Percentiles rank a stretch among this genome's conserved stretches.
Evolutionary conservation across 2,113 vertebrate species (phyloP).

Genomic region (Oncorhynchus gorbuscha): DNA sequence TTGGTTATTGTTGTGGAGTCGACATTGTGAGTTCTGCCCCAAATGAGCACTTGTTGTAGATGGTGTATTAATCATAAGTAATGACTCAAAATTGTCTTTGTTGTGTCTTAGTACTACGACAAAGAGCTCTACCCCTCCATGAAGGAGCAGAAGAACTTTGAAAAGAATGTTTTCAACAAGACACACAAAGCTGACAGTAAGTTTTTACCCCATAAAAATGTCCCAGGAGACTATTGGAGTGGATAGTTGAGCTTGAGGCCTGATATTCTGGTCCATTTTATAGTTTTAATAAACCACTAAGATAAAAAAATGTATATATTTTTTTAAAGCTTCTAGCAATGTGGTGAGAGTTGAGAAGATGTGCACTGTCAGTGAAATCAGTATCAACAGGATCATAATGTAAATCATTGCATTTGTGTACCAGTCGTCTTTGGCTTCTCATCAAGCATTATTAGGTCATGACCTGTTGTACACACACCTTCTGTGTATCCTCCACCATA

Average conservation of each 20-base stretch:
- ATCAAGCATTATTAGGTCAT: not conserved
- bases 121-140: conserved; percentile 75
- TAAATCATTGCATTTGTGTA: not conserved
- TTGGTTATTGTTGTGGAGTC: too few species aligned
- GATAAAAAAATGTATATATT: too few species aligned
- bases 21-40: too few species aligned
- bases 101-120: conserved; percentile 81
- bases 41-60: too few species aligned
- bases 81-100: not conserved
- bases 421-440: not conserved
- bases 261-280: too few species aligned
- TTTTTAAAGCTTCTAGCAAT: not conserved
- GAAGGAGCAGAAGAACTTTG: conserved; percentile 84
- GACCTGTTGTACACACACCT: not conserved
- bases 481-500: not conserved
- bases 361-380: too few species aligned
- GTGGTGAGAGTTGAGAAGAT: too few species aligned
- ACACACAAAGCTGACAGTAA: conserved; percentile 80
- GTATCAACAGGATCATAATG: not conserved
- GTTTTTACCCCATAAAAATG: conserved; percentile 45
- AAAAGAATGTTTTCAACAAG: conserved; percentile 82
- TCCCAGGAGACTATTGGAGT: not conserved
- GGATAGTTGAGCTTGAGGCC: too few species aligned
- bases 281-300: not conserved
- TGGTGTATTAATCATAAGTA: too few species aligned